Percentiles rank a stretch among this genome's conserved stretches.
Evolutionary conservation across 2,888 invertebrate species (phyloP).

Genomic region (Epiblema foenella): DNA sequence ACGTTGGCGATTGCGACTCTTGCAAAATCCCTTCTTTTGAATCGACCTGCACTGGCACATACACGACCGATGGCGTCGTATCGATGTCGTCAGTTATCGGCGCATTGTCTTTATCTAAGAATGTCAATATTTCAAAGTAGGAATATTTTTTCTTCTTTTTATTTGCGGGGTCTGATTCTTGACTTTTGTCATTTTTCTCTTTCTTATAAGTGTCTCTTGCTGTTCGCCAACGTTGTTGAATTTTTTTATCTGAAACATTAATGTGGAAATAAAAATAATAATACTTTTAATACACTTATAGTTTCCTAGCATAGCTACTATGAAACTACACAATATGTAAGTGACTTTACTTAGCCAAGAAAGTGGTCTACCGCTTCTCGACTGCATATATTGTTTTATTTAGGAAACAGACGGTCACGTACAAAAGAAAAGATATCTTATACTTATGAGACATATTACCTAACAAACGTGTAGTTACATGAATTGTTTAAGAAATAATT

Average conservation of each 20-base stretch:
- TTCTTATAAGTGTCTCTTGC: conserved; percentile 19
- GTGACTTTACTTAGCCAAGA: too few relatives aligned
- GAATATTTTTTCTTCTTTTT: not conserved
- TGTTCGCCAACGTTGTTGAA: conserved; percentile 22
- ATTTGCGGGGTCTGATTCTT: not conserved
- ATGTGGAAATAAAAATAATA: not conserved
- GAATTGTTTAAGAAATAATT: too few relatives aligned
- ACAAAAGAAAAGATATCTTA: too few relatives aligned
- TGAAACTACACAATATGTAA: too few relatives aligned
- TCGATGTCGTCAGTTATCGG: not conserved
- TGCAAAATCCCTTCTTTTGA: not conserved
- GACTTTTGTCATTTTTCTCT: not conserved
- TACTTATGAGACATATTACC: too few relatives aligned
- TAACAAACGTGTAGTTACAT: too few relatives aligned
- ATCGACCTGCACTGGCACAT: not conserved
- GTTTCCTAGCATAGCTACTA: too few relatives aligned
- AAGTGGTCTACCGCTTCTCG: too few relatives aligned
- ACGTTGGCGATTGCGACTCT: not conserved
- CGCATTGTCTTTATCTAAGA: not conserved
- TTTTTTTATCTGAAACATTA: conserved; percentile 8
- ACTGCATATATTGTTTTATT: too few relatives aligned
- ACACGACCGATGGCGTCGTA: not conserved
- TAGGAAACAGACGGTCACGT: too few relatives aligned
- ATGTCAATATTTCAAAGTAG: not conserved
- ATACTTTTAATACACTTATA: too few relatives aligned